Percentiles rank a stretch among this genome's conserved stretches.
Evolutionary conservation across 2,888 invertebrate species (phyloP).

Genomic region (Agrilus biguttatus): DNA sequence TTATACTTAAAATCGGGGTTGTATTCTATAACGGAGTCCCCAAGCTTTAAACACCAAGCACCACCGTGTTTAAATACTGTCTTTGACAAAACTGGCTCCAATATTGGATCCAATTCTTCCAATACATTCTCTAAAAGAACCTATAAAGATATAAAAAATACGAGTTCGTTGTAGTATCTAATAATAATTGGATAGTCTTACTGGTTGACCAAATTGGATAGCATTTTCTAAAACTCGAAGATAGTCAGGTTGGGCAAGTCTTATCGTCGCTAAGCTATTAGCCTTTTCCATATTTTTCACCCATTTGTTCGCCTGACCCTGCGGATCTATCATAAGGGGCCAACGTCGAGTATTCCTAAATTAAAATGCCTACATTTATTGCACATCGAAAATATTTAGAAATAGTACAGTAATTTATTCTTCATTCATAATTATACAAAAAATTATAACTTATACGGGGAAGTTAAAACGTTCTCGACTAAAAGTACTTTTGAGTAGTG

Average conservation of each 20-base stretch:
- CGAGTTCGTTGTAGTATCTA: no score
- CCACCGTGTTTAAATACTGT: conserved; percentile 86
- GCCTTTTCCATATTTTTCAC: conserved; percentile 83
- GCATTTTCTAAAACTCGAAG: conserved; percentile 72
- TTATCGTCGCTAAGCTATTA: conserved; percentile 67
- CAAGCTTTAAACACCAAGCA: conserved; percentile 74
- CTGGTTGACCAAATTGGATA: conserved; percentile 73
- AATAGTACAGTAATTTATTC: no score
- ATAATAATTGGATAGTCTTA: conserved; percentile 27
- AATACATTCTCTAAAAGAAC: conserved; percentile 81
- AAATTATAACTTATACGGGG: no score
- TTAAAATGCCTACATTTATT: no score
- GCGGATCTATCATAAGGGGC: conserved; percentile 92
- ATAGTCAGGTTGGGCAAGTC: conserved; percentile 71
- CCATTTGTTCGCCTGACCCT: conserved; percentile 90
- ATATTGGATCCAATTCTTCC: conserved; percentile 81
- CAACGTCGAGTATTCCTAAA: conserved; percentile 73
- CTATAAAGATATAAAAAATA: conserved; percentile 19
- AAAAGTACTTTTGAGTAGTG: no score
- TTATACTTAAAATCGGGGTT: conserved; percentile 62
- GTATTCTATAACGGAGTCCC: conserved; percentile 83
- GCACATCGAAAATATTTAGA: no score
- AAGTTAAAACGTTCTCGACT: no score
- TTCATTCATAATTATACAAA: no score
- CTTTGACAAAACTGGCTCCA: conserved; percentile 80